These are phyloP conservation scores for Scaptomyza graminum DNA, from an alignment of 1,140 invertebrate species.

Conservation along the genomic window DNA sequence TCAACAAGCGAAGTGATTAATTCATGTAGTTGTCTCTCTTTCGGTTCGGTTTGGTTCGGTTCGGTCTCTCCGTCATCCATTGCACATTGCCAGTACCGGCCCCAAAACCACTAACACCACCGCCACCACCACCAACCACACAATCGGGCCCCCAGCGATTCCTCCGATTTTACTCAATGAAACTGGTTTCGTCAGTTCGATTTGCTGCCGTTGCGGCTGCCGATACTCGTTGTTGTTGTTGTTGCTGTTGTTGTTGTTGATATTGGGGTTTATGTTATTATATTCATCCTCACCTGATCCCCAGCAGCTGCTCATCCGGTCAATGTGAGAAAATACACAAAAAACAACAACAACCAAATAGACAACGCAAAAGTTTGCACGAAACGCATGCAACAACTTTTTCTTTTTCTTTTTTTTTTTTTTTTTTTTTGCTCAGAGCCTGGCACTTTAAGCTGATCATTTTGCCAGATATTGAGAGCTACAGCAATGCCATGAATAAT, in stretches of 20 bases:
- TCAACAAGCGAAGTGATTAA: constrained; percentile 80
- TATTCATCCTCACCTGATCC: constrained; percentile 82
- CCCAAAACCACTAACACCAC: constrained; percentile 6
- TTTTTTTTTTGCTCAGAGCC: not conserved
- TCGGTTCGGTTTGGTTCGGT: constrained; percentile 3
- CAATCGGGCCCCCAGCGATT: constrained; percentile 51
- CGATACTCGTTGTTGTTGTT: constrained; percentile 24
- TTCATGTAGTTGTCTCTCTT: constrained; percentile 68
- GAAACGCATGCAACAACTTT: constrained; percentile 74
- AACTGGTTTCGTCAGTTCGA: constrained; percentile 79
- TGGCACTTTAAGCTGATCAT: constrained; percentile 56
- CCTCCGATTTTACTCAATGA: constrained; percentile 72
- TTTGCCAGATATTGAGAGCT: constrained; percentile 63
- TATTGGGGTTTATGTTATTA: constrained; percentile 82
- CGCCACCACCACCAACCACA: constrained; percentile 8
- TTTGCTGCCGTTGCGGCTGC: constrained; percentile 43
- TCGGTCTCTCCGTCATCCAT: too few relatives aligned
- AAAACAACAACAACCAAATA: constrained; percentile 40
- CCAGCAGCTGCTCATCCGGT: constrained; percentile 82
- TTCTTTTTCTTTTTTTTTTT: constrained; percentile 63
- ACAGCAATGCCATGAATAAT: constrained; percentile 37
- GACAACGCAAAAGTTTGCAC: constrained; percentile 35
- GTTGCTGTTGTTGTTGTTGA: constrained; percentile 58
- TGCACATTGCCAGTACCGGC: constrained; percentile 4
- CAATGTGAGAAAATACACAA: constrained; percentile 77